These are phyloP conservation scores for Diabrotica undecimpunctata DNA, from an alignment of 1,140 invertebrate species.

Conservation along the genomic window DNA sequence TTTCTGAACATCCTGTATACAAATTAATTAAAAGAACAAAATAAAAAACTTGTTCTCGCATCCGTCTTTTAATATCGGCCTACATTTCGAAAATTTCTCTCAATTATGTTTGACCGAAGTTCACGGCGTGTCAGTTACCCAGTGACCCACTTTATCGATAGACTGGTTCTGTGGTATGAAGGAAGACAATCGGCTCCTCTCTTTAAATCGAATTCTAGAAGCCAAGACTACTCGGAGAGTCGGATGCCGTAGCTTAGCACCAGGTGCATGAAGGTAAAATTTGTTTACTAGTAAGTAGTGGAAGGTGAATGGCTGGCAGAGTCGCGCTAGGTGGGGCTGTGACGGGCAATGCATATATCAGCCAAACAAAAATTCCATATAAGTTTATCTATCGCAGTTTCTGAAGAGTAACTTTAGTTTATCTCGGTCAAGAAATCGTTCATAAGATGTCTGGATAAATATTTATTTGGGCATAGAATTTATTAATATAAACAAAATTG, in stretches of 20 bases:
- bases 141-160: slow-evolving; percentile 40
- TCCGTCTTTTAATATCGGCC: slow-evolving; percentile 38
- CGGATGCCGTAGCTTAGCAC: neutral
- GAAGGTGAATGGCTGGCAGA: slow-evolving; percentile 15
- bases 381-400: neutral
- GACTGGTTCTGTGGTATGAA: slow-evolving; percentile 42
- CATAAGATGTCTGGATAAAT: too few relatives aligned
- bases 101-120: slow-evolving; percentile 27
- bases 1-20: neutral
- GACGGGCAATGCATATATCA: neutral
- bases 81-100: slow-evolving; percentile 22
- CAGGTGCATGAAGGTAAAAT: neutral
- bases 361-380: too few relatives aligned
- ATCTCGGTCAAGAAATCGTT: too few relatives aligned
- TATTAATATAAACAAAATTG: too few relatives aligned
- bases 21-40: slow-evolving; percentile 5
- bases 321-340: neutral
- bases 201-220: neutral
- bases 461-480: too few relatives aligned
- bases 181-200: slow-evolving; percentile 25
- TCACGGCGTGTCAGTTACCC: slow-evolving; percentile 42
- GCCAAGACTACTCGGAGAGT: too few relatives aligned
- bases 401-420: too few relatives aligned
- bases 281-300: neutral
- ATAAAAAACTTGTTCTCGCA: slow-evolving; percentile 26